Evolutionary conservation across 2,888 invertebrate genomes (phyloP), one percentile per base, ranked within the genome.

Genomic region (Tachina fera): DNA sequence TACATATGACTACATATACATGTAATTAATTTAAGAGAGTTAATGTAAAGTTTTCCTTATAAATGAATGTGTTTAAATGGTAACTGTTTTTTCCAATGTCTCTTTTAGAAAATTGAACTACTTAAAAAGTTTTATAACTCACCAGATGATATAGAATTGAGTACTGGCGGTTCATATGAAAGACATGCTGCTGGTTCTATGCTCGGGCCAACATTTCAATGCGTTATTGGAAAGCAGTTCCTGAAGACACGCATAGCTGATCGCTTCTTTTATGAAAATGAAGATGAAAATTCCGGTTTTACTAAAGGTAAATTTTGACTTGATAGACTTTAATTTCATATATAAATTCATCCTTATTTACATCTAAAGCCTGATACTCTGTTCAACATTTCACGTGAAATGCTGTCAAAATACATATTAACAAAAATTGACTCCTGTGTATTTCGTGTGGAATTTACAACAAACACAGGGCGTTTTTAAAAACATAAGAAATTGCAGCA

Each of bases 131-230:
- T 95, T 1, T 96, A 95, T 90, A 94, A 94, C 87, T 93, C 93
- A 67, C 95, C 95, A 0, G 95, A 96, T 72, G 96, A 96, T 91
- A 95, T 96, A 4, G 96, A 96, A 88, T 91, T 96, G 22, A 95
- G 94, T 41, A 94, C 96, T 16, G 96, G 95, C 2, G 96, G 95
- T 9, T 94, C 96, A 13, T 91, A 96, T 60, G 96, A 96, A 91
- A 90, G 89, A 19, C 94, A 95, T 56, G 94, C 95, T 0, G 93
- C 94, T 0, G 95, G 94, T 4, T 94, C 96, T 0, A 91, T 95
- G 9, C 93, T 95, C 6, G 96, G 96, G 0, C 96, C 96, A 10
- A 96, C 96, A 1, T 95, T 96, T 91, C 93, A 95, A 47, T 96
- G 96, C 89, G 94, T 96, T 84, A 90, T 96, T 45, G 94, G 94